phyloP scores from a whole-genome alignment of 2,888 invertebrate species.

The Myopa testacea region DNA sequence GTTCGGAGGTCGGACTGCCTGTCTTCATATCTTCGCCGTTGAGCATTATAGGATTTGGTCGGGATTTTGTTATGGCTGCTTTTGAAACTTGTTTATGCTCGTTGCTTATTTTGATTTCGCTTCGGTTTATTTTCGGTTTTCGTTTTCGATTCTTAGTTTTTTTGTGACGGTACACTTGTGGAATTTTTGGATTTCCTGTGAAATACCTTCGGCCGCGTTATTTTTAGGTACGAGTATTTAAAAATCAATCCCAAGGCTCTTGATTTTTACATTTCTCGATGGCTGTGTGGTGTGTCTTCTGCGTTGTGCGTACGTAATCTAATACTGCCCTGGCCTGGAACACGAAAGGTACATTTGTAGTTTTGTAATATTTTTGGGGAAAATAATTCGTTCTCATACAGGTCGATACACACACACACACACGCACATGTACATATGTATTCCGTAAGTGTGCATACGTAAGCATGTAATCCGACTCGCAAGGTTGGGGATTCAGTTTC shows the following conservation, averaged over 20 bases:
- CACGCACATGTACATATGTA: too few species aligned
- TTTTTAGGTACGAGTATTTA: slow-evolving; percentile 34
- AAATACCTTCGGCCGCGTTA: slow-evolving; percentile 44
- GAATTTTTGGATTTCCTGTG: slow-evolving; percentile 47
- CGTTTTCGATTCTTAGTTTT: slow-evolving; percentile 10
- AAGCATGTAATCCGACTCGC: too few species aligned
- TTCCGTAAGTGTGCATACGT: too few species aligned
- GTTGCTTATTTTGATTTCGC: slow-evolving; percentile 17
- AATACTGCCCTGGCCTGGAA: slow-evolving; percentile 1
- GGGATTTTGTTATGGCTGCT: slow-evolving; percentile 28
- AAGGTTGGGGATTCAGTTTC: too few species aligned
- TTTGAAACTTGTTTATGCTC: slow-evolving; percentile 32
- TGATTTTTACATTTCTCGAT: slow-evolving; percentile 42
- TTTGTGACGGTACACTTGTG: neutral
- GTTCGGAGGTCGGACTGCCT: neutral
- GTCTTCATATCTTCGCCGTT: slow-evolving; percentile 12
- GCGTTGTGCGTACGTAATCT: slow-evolving; percentile 25
- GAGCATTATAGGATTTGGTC: slow-evolving; percentile 46
- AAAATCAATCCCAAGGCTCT: slow-evolving; percentile 27
- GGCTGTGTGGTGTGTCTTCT: slow-evolving; percentile 40
- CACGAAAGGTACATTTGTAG: neutral
- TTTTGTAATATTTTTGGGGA: neutral
- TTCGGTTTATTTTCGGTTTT: slow-evolving; percentile 1
- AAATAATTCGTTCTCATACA: neutral
- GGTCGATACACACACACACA: too few species aligned